Base-by-base conservation (phyloP, 2,797 vertebrate species). In the Enteromius mattozi region DNA sequence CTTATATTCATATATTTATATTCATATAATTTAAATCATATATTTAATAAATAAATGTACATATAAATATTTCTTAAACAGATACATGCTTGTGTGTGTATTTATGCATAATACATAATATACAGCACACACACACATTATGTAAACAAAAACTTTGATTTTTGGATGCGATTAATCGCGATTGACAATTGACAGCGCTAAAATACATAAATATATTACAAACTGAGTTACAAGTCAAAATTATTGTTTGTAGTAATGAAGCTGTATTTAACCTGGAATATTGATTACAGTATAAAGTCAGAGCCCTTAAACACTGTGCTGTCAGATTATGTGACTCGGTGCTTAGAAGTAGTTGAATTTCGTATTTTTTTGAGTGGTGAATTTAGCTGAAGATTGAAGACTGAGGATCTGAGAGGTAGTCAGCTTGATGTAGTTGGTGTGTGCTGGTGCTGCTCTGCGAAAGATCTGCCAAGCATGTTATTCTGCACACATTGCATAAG, bases 401-500 rank as follows among this genome's bases (percentile, higher is more conserved):
- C 49, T 13, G 56, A 27, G 51, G 37, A 40, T n/a, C 5, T 70
- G 33, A 75, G 33, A 83, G 33, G 16, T 76, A 82, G 70, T 61
- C 13, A 35, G 35, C 24, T 69, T 45, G 47, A 69, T 77, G 56
- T 83, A 83, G 81, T 54, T 69, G 19, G 33, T 66, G 72, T 83
- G 54, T 65, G 81, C 70, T 63, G 45, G 33, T 65, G 45, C 45
- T 76, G 72, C 54, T 82, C 69, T 66, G 21, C 30, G 81, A 82
- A 78, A 71, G 66, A 49, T 77, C 30, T 72, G 66, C 30, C 54
- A 71, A 78, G 85, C 85, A 86, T 83, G 81, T 74, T 37, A 54
- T 66, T 13, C 76, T 72, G 27, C 79, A 24, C 40, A 7, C 45
- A 42, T 54, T 63, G 59, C 61, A 66, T 42, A 27, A 37, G 12